Base-by-base conservation (phyloP, 2,113 vertebrate genomes). In the Fregata magnificens region DNA sequence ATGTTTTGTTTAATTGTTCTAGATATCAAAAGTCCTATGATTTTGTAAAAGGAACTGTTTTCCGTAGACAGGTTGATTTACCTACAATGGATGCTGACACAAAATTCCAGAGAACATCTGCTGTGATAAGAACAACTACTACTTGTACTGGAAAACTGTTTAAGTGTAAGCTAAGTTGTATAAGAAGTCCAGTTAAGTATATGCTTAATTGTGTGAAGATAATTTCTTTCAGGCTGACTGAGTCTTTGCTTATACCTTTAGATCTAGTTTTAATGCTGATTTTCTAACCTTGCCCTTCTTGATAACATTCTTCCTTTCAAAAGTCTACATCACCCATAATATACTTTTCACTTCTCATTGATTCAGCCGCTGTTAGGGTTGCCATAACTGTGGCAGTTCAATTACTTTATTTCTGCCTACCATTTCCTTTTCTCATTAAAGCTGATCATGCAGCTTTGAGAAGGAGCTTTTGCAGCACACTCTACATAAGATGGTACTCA, bases 401-500 rank as follows among this genome's bases (percentile, higher is more conserved):
- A 45, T 95, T 79, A 87, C 73, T 79, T 91, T 61, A 61, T 82
- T 95, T 82, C 86, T 97, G 92, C 86, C 52, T 82, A 29, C 77
- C 40, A 15, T 76, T 79, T 96, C 86, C 83, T 95, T 89, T 92
- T 69, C 63, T 84, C 80, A 16, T 82, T 84, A 91, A 72, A 95
- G 95, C 80, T 95, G 94, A 93, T 21, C 34, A 10, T 8, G 40
- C 73, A 93, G 56, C 69, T 87, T 72, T 81, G 73, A 82, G 73
- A 87, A 89, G 82, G 59, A 81, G 65, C 58, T 82, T 77, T 65
- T 87, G 56, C 91, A 79, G 86, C 77, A 42, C 42, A 9, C 56
- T 82, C n/a, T 47, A 0, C 3, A 2, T 74, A 81, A 71, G 86
- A 21, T 45, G 34, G 45, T 62, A 58, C 73, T 72, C 31, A 45